A percentile compares a stretch with the other conserved stretches of the same genome.
phyloP scores from a whole-genome alignment of 2,888 invertebrate species.

The Noctua pronuba region DNA sequence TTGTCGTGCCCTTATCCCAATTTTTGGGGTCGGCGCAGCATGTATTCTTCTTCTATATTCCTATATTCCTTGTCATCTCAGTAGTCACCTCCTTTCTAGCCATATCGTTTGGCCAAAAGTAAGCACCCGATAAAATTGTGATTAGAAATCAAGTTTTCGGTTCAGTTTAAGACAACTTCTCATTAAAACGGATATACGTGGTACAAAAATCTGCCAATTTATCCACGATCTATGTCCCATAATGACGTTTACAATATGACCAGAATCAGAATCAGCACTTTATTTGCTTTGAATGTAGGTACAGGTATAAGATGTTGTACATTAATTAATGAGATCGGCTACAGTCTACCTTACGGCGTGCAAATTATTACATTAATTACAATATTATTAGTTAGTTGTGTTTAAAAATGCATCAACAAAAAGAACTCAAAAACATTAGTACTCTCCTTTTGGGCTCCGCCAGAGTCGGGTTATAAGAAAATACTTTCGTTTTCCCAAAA shows the following conservation, averaged over 20 bases:
- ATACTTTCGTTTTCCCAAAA: neutral
- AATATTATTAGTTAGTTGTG: neutral
- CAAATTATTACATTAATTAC: too few relatives aligned
- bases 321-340: too few relatives aligned
- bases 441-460: neutral
- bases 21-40: too few relatives aligned
- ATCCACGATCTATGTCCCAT: neutral
- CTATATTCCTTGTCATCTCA: too few relatives aligned
- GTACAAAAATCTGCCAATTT: neutral
- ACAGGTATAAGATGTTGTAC: too few relatives aligned
- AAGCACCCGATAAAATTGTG: neutral
- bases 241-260: neutral
- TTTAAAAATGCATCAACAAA: neutral
- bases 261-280: too few relatives aligned
- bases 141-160: too few relatives aligned
- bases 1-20: too few relatives aligned
- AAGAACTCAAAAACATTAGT: neutral
- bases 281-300: too few relatives aligned
- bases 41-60: too few relatives aligned
- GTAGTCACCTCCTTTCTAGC: too few relatives aligned
- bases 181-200: neutral
- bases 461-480: neutral
- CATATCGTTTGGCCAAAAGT: neutral
- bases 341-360: too few relatives aligned
- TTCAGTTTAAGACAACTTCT: neutral